Percentiles rank a stretch among this genome's conserved stretches.
phyloP scores from a whole-genome alignment of 2,888 invertebrate species.

The Nezara viridula region DNA sequence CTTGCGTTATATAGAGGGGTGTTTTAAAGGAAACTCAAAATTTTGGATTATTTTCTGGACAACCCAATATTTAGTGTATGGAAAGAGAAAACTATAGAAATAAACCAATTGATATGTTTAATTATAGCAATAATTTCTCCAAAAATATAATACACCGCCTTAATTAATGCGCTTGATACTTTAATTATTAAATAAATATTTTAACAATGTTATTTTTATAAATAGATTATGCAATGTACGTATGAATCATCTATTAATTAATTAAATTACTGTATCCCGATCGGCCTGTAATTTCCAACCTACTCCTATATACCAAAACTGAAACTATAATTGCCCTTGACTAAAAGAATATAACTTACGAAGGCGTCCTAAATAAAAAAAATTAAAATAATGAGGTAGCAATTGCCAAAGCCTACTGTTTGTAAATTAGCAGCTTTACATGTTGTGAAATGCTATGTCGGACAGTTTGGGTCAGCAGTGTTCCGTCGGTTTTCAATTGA shows the following conservation, averaged over 20 bases:
- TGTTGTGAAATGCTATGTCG: background rate
- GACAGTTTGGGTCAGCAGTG: background rate
- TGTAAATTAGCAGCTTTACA: slow-evolving; percentile 27
- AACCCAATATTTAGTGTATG: too few relatives aligned
- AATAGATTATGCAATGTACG: too few relatives aligned
- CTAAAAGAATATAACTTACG: background rate
- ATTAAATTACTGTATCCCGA: background rate
- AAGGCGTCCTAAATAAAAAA: slow-evolving; percentile 39
- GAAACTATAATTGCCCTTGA: background rate
- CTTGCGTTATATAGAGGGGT: too few relatives aligned
- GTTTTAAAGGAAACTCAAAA: too few relatives aligned
- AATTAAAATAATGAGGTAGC: background rate
- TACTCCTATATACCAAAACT: background rate
- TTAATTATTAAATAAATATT: too few relatives aligned
- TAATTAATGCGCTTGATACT: too few relatives aligned
- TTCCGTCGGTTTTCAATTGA: background rate
- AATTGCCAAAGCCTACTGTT: slow-evolving; percentile 22
- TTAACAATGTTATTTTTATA: too few relatives aligned
- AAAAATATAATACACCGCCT: too few relatives aligned
- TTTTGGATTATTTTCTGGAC: too few relatives aligned
- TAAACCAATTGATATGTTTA: too few relatives aligned
- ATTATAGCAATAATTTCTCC: too few relatives aligned
- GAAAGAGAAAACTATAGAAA: too few relatives aligned
- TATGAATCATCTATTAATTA: background rate
- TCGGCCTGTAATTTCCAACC: slow-evolving; percentile 11